phyloP scores from a whole-genome alignment of 2,888 invertebrate genomes.

The Agrilus mali region DNA sequence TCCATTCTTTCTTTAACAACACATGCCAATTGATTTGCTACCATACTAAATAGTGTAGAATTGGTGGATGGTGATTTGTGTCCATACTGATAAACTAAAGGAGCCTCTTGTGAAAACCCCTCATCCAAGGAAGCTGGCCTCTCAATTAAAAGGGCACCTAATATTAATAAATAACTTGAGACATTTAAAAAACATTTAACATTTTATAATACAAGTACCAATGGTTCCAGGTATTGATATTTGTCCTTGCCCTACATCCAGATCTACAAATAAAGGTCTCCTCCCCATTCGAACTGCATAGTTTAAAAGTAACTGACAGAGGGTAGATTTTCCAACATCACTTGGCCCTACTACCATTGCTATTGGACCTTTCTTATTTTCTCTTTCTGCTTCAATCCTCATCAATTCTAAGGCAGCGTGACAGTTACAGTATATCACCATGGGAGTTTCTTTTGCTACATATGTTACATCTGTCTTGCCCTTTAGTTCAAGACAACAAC shows the following conservation, averaged over 20 bases:
- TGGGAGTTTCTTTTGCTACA: conserved; percentile 91
- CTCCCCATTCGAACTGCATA: conserved; percentile 87
- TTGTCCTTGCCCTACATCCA: conserved; percentile 91
- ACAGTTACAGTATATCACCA: conserved; percentile 90
- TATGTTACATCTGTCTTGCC: conserved; percentile 91
- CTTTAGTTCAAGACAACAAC: conserved; percentile 72
- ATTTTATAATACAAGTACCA: conserved; percentile 34
- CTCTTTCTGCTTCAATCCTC: conserved; percentile 67
- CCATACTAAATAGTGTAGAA: conserved; percentile 67
- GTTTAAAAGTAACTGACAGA: conserved; percentile 73
- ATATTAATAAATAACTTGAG: conserved; percentile 5
- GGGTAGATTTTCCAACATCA: conserved; percentile 93
- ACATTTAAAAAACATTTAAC: neutral
- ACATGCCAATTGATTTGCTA: conserved; percentile 75
- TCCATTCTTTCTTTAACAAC: conserved; percentile 74
- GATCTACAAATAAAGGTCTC: conserved; percentile 83
- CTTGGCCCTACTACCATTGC: conserved; percentile 87
- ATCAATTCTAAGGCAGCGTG: conserved; percentile 91
- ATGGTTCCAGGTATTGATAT: conserved; percentile 88
- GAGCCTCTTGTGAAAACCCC: conserved; percentile 88
- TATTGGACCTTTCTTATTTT: conserved; percentile 63
- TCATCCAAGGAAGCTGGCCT: conserved; percentile 89
- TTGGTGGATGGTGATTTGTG: conserved; percentile 68
- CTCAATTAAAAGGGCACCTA: conserved; percentile 78
- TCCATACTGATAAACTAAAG: conserved; percentile 88